These are phyloP conservation scores for Pituophis catenifer DNA, from an alignment of 2,113 vertebrate genomes.

Conservation along the genomic window DNA sequence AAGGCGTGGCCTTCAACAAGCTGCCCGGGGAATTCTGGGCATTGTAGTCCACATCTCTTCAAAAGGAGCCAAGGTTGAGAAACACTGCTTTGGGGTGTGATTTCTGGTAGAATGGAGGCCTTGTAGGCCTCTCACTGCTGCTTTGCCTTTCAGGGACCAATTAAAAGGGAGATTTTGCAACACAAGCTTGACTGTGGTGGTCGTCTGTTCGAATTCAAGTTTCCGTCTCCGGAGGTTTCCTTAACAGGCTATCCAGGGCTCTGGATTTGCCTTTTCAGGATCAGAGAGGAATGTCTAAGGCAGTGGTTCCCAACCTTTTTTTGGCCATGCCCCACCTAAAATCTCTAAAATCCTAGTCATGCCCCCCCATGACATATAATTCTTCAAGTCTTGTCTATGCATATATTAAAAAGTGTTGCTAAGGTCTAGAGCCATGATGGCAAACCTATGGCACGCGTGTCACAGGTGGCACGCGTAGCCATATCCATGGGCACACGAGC, in stretches of 20 bases:
- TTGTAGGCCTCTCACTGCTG: no score
- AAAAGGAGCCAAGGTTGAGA: background rate
- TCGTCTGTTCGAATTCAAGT: background rate
- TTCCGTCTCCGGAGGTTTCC: rapidly evolving
- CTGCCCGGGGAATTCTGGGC: background rate
- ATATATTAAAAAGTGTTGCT: no score
- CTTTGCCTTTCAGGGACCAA: background rate
- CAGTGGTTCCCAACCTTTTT: no score
- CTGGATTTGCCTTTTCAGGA: background rate
- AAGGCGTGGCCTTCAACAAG: background rate
- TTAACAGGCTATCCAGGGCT: background rate
- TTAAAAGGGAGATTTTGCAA: background rate
- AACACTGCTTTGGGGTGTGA: background rate
- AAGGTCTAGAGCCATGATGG: no score
- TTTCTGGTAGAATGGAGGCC: no score
- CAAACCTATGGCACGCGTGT: no score
- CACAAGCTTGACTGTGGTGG: background rate
- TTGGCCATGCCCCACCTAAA: no score
- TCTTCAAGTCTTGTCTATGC: no score
- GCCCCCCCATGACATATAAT: no score
- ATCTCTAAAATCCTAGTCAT: no score
- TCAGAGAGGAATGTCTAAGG: background rate
- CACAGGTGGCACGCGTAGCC: no score
- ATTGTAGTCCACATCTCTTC: background rate
- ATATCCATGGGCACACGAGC: no score